Conservation (phyloP, 2,797 vertebrate species). For the Podarcis siculus region DNA sequence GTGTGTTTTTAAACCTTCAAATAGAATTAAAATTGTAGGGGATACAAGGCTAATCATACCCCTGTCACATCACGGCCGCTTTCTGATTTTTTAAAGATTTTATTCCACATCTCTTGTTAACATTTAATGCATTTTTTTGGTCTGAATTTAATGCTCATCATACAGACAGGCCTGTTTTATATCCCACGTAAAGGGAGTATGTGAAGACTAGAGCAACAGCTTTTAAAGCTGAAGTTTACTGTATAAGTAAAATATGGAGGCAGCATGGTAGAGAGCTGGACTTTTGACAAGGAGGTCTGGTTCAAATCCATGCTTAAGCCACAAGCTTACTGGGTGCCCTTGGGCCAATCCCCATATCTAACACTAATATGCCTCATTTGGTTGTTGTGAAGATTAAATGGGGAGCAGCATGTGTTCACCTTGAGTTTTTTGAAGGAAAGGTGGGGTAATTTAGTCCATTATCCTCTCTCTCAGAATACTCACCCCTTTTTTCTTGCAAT, state of each 20-base stretch:
- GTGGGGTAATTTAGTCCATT: background rate
- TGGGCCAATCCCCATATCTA: background rate
- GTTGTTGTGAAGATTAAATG: background rate
- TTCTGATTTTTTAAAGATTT: conserved; percentile 8
- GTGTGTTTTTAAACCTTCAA: background rate
- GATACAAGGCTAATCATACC: conserved; percentile 1
- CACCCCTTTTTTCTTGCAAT: background rate
- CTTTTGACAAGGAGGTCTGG: background rate
- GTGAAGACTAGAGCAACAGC: background rate
- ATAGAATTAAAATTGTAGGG: conserved; percentile 2
- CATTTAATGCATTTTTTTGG: background rate
- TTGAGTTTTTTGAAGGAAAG: background rate
- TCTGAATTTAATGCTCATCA: conserved; percentile 5
- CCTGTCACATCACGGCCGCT: background rate
- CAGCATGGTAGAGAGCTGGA: background rate
- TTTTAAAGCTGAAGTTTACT: background rate
- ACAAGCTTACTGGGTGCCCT: background rate
- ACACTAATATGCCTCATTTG: background rate
- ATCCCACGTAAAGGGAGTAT: background rate
- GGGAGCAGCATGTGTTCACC: background rate
- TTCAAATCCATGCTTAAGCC: background rate
- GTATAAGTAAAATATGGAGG: background rate
- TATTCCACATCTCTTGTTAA: background rate
- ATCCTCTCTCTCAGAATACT: background rate
- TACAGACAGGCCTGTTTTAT: background rate